phyloP scores from a whole-genome alignment of 2,113 vertebrate genomes.

The Bambusicola thoracicus region DNA sequence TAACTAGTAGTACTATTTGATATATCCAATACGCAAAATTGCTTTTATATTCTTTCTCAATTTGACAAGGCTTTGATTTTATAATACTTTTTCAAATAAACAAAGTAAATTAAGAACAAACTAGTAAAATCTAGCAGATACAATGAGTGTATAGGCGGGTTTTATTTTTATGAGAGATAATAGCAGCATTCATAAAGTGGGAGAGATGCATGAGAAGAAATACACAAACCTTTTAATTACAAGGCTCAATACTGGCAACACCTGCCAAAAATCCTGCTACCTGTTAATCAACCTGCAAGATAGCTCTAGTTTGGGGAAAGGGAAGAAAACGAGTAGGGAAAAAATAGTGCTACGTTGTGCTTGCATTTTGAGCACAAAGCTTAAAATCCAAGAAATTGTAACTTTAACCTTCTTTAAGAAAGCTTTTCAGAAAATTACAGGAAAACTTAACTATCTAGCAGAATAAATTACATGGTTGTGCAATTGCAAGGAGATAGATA shows the following conservation, averaged over 20 bases:
- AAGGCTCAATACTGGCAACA: background rate
- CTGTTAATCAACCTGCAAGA: background rate
- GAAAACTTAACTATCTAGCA: background rate
- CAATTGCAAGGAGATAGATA: background rate
- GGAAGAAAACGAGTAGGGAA: background rate
- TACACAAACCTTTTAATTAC: background rate
- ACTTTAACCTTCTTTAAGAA: background rate
- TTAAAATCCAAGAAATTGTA: background rate
- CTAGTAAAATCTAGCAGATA: background rate
- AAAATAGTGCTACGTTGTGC: background rate
- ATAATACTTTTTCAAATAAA: background rate
- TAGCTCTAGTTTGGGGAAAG: background rate
- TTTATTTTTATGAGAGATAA: slow-evolving; percentile 21
- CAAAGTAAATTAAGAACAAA: background rate
- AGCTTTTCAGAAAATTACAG: background rate
- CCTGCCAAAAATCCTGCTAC: background rate
- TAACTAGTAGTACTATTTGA: background rate
- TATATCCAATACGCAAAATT: background rate
- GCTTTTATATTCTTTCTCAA: background rate
- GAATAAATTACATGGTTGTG: background rate
- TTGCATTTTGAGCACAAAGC: background rate
- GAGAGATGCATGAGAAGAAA: background rate
- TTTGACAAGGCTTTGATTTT: background rate
- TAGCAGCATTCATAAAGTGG: background rate
- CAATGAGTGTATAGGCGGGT: background rate